Base-by-base conservation (phyloP, 2,113 vertebrate species). In the Chascanopsetta lugubris region DNA sequence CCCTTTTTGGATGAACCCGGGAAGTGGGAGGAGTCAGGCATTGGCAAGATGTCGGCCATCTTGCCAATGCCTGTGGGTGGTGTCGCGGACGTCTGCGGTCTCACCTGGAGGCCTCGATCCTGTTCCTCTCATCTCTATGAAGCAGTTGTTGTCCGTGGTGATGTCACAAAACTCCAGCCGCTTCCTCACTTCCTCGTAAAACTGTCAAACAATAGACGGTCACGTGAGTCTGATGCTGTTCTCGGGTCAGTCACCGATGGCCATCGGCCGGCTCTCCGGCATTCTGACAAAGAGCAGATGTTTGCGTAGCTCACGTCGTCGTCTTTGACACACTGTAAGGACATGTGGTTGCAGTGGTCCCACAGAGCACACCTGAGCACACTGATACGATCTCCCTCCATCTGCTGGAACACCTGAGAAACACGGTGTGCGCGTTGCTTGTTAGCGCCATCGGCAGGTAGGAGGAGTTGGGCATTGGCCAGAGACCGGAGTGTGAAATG, bases 311-410 rank as follows among this genome's bases (percentile, higher is more conserved):
- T 68, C 36, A 97, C 96, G 93, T 97, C 94, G 0, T 99, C 97
- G 0, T 97, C 94, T 81, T 91, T 95, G 61, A 98, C 94, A 0
- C 96, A 96, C 79, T 97, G 95, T 91, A 88, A 73, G 21, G 97
- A 99, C 38, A 97, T 93, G 66, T 95, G 94, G 76, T 99, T 99
- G 88, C 95, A 96, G 79, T 98, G 96, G 53, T 95, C 94, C 97
- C 97, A 99, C 27, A 99, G 83, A 0, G 92, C 87, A 64, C 94
- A 96, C 55, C 97, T 91, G 36, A 98, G 91, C 53, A 94, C 84
- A 42, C 85, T 92, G 75, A 99, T 95, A 17, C 97, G 93, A 80
- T 98, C 95, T 0, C 45, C 90, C 73, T 99, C 97, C 77, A 97
- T 92, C 2, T 97, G 92, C 85, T 99, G 95, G 79, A 98, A 97